Evolutionary conservation across 2,888 invertebrate species (phyloP).

Genomic region (Thera britannica): DNA sequence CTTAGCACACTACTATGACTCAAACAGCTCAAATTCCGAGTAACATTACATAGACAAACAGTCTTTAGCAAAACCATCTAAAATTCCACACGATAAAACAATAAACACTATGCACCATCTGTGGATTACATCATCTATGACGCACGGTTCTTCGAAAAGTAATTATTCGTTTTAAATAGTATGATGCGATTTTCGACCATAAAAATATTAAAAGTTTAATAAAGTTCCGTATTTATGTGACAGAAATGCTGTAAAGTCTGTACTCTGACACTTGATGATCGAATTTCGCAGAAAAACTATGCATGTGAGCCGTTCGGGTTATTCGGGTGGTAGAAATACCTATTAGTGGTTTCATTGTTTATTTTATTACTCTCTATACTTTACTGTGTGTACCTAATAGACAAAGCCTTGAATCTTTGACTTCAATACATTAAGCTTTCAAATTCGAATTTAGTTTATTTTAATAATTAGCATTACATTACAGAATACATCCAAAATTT

Average conservation of each 20-base stretch:
- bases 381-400: no score
- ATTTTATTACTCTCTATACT: no score
- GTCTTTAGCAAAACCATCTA: conserved; percentile 16
- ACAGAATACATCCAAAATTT: no score
- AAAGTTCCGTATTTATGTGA: conserved; percentile 74
- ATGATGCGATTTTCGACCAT: conserved; percentile 50
- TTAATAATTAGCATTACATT: no score
- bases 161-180: conserved; percentile 35
- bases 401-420: no score
- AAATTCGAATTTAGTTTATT: no score
- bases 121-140: conserved; percentile 42
- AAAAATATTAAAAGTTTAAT: conserved; percentile 65
- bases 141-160: conserved; percentile 42
- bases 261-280: conserved; percentile 56
- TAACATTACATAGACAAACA: conserved; percentile 4
- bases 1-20: background rate
- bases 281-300: conserved; percentile 57
- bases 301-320: conserved; percentile 8
- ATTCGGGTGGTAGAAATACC: background rate
- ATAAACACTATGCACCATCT: conserved; percentile 37
- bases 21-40: conserved; percentile 7
- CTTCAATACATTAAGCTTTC: no score
- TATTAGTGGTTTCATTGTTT: conserved; percentile 5
- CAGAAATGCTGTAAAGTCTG: conserved; percentile 58
- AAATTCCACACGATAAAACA: conserved; percentile 34